Evolutionary conservation across 2,888 invertebrate genomes (phyloP).

Genomic region (Aleiodes alternator): DNA sequence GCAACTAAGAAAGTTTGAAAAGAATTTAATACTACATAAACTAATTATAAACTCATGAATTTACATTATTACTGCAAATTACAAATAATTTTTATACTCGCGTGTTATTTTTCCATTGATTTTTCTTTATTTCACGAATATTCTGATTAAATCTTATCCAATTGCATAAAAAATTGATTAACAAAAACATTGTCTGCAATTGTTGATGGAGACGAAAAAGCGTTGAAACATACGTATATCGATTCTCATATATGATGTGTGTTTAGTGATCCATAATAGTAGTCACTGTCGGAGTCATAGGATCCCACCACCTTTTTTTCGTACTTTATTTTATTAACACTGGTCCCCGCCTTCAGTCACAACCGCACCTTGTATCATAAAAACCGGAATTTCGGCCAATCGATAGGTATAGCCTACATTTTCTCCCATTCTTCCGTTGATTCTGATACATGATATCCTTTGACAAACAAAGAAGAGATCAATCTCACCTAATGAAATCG

Average conservation of each 20-base stretch:
- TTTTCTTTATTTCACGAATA: too few species aligned
- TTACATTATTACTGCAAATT: too few species aligned
- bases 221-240: not conserved
- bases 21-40: too few species aligned
- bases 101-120: too few species aligned
- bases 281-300: slow-evolving; percentile 2
- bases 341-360: slow-evolving; percentile 7
- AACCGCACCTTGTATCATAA: slow-evolving; percentile 21
- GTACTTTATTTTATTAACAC: slow-evolving; percentile 31
- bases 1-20: too few species aligned
- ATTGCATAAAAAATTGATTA: too few species aligned
- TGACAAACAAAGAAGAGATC: slow-evolving; percentile 24
- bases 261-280: not conserved
- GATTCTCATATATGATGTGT: not conserved
- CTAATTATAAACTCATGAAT: too few species aligned
- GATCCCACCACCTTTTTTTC: slow-evolving; percentile 19
- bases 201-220: not conserved
- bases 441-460: slow-evolving; percentile 36
- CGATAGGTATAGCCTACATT: slow-evolving; percentile 48
- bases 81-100: too few species aligned
- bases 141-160: too few species aligned
- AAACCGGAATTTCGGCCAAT: slow-evolving; percentile 53
- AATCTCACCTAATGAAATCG: slow-evolving; percentile 13
- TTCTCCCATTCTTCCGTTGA: slow-evolving; percentile 48
- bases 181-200: not conserved